Percentiles rank a stretch among this genome's conserved stretches.
phyloP scores from a whole-genome alignment of 2,888 invertebrate species.

The Bedellia somnulentella region DNA sequence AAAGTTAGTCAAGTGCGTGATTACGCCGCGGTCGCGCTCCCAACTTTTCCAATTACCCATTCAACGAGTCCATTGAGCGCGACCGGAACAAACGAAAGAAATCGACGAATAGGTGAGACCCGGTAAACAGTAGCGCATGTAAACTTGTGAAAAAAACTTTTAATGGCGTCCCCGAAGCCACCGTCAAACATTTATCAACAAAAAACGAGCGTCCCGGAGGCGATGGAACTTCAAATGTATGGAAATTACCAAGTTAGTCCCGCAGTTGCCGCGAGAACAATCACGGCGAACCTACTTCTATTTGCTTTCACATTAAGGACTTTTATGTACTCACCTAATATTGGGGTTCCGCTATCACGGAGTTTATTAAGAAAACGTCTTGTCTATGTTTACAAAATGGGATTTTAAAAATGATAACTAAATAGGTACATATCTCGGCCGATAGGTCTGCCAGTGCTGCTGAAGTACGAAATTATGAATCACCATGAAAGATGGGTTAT shows the following conservation, averaged over 20 bases:
- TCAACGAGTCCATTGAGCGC: constrained; percentile 36
- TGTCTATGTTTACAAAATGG: too few relatives aligned
- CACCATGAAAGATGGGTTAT: too few relatives aligned
- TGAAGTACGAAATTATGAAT: too few relatives aligned
- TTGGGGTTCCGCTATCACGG: too few relatives aligned
- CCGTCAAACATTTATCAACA: constrained; percentile 63
- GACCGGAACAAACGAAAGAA: constrained; percentile 51
- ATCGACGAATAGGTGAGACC: constrained; percentile 57
- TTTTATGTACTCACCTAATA: too few relatives aligned
- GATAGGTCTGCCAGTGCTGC: too few relatives aligned
- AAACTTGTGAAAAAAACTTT: constrained; percentile 61
- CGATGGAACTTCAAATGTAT: constrained; percentile 62
- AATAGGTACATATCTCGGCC: too few relatives aligned
- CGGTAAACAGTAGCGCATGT: constrained; percentile 59
- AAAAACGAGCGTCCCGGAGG: constrained; percentile 62
- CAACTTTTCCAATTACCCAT: constrained; percentile 53
- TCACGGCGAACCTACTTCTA: too few relatives aligned
- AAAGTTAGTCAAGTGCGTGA: constrained; percentile 5
- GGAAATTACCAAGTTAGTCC: constrained; percentile 61
- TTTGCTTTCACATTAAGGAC: too few relatives aligned
- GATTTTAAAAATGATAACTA: too few relatives aligned
- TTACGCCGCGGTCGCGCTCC: constrained; percentile 11
- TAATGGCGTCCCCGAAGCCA: constrained; percentile 61
- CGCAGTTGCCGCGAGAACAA: constrained; percentile 59
- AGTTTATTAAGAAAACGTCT: too few relatives aligned